Conservation (phyloP, 2,113 vertebrate genomes). For the Erythrocercus mccallii region DNA sequence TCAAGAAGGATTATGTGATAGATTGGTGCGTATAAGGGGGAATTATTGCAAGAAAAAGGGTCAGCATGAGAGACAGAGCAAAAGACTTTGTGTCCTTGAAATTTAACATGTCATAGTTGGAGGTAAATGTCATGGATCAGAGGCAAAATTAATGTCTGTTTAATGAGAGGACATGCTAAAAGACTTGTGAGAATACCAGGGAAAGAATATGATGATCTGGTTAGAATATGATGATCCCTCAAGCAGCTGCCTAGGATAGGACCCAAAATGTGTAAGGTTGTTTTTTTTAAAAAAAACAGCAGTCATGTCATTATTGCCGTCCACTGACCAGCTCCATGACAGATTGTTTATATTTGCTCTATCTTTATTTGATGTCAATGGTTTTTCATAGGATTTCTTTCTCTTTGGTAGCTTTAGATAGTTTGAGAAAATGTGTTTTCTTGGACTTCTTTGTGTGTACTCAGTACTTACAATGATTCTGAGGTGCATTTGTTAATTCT, state of each 20-base stretch:
- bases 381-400: not conserved
- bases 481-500: not conserved
- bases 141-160: not conserved
- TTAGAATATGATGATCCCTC: not conserved
- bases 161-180: not conserved
- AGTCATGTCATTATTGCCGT: not conserved
- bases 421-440: not conserved
- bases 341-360: not conserved
- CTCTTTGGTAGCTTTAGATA: not conserved
- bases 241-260: not conserved
- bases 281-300: not conserved
- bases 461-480: not conserved
- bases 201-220: not conserved
- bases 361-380: not conserved
- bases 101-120: not conserved
- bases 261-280: not conserved
- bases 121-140: not conserved
- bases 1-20: not conserved
- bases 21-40: not conserved
- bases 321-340: not conserved
- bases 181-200: not conserved
- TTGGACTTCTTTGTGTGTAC: not conserved
- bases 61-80: rapidly evolving
- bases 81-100: not conserved
- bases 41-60: not conserved